Conservation (phyloP, 2,113 vertebrate species). For the Sapajus apella region DNA sequence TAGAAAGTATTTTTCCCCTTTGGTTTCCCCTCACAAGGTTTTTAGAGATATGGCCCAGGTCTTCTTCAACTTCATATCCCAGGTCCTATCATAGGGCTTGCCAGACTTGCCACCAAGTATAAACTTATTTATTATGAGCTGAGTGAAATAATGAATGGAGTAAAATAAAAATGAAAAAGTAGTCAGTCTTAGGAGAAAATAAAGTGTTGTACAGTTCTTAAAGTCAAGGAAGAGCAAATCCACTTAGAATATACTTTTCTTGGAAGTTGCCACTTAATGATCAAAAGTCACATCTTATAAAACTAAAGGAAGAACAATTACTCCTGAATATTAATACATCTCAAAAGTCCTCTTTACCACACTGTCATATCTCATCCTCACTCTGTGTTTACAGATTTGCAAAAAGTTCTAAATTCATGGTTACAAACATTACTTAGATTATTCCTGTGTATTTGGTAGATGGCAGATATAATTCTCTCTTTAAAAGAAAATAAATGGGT, state of each 20-base stretch:
- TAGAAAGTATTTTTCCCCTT: neutral
- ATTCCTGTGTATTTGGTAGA: conserved; percentile 26
- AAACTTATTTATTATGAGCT: neutral
- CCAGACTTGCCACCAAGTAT: neutral
- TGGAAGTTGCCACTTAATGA: neutral
- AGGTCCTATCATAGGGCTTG: neutral
- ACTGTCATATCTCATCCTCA: neutral
- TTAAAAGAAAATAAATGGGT: conserved; percentile 48
- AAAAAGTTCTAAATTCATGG: conserved; percentile 8
- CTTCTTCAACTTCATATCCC: neutral
- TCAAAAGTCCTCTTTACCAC: neutral
- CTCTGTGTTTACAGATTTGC: neutral
- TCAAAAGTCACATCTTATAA: conserved; percentile 31
- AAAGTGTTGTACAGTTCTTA: conserved; percentile 36
- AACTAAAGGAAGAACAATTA: neutral
- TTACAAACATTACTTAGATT: conserved; percentile 1
- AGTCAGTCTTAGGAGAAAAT: neutral
- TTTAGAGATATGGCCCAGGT: neutral
- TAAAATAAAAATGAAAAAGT: conserved; percentile 37
- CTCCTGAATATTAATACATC: neutral
- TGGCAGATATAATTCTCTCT: neutral
- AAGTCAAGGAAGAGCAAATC: conserved; percentile 28
- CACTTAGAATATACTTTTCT: neutral
- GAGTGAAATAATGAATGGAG: neutral
- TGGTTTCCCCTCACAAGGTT: neutral